A percentile compares a stretch with the other conserved stretches of the same genome.
phyloP scores from a whole-genome alignment of 2,113 vertebrate genomes.

The Syrmaticus mikado region DNA sequence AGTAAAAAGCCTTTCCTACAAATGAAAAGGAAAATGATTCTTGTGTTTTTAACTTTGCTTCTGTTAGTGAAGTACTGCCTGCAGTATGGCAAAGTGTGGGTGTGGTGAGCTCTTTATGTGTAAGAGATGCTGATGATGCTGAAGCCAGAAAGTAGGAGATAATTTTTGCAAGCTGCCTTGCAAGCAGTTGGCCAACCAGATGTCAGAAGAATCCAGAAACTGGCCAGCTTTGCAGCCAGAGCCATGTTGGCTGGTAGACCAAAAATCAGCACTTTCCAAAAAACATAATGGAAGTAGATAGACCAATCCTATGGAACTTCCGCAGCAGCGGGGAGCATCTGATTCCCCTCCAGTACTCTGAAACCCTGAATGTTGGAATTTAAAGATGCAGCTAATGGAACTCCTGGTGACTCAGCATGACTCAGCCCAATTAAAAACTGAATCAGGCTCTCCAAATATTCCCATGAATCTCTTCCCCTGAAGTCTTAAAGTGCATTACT shows the following conservation, averaged over 20 bases:
- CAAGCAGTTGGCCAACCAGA: not conserved
- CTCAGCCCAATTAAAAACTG: constrained; percentile 65
- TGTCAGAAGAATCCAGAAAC: not conserved
- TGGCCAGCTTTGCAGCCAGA: not conserved
- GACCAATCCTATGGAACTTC: not conserved
- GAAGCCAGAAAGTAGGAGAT: constrained; percentile 46
- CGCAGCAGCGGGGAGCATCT: not conserved
- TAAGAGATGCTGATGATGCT: constrained; percentile 65
- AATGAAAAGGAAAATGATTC: constrained; percentile 9
- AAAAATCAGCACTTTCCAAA: not conserved
- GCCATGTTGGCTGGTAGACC: not conserved
- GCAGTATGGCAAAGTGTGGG: constrained; percentile 48
- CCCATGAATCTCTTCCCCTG: constrained; percentile 54
- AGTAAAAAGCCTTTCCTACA: constrained; percentile 39
- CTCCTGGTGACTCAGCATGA: constrained; percentile 50
- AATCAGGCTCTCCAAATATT: constrained; percentile 61
- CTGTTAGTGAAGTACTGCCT: constrained; percentile 58
- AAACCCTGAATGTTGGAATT: not conserved
- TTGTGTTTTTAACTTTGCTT: constrained; percentile 25
- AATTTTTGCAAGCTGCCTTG: constrained; percentile 20
- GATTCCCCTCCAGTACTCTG: not conserved
- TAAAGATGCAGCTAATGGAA: constrained; percentile 39
- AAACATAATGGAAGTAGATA: not conserved
- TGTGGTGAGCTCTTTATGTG: constrained; percentile 69
- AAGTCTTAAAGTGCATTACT: constrained; percentile 62